Percentiles rank a stretch among this genome's conserved stretches.
These are phyloP conservation scores for Heterodera carotae DNA, from an alignment of 1,140 invertebrate genomes.

Conservation along the genomic window DNA sequence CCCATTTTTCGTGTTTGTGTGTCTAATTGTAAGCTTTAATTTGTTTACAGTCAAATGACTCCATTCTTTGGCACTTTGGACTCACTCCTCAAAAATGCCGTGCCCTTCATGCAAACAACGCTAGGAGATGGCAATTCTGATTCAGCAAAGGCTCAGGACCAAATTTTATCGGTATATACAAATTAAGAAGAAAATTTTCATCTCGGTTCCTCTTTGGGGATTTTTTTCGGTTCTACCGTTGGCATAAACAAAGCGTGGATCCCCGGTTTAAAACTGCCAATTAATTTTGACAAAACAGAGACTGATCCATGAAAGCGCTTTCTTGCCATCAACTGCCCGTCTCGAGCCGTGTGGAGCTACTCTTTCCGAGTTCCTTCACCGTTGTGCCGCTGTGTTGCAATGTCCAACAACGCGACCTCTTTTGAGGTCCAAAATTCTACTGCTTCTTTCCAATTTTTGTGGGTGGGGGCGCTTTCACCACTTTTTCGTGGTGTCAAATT, in stretches of 20 bases:
- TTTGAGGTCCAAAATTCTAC: conserved; percentile 32
- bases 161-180: neutral
- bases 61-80: neutral
- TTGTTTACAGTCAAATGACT: neutral
- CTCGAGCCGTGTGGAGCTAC: conserved; percentile 26
- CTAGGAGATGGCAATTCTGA: neutral
- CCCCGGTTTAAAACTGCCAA: too few relatives aligned
- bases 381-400: conserved; percentile 14
- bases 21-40: too few relatives aligned
- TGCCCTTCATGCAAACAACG: neutral
- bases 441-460: conserved; percentile 41
- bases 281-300: too few relatives aligned
- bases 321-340: neutral
- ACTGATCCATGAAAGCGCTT: conserved; percentile 8
- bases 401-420: conserved; percentile 14
- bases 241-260: too few relatives aligned
- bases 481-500: conserved; percentile 1
- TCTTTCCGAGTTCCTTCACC: conserved; percentile 28
- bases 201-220: too few relatives aligned
- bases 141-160: neutral
- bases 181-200: too few relatives aligned
- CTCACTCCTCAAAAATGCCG: neutral
- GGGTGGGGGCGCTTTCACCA: neutral
- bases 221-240: too few relatives aligned
- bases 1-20: too few relatives aligned